Evolutionary conservation across 2,797 vertebrate species (phyloP).

Genomic region (Clarias platycephalus): DNA sequence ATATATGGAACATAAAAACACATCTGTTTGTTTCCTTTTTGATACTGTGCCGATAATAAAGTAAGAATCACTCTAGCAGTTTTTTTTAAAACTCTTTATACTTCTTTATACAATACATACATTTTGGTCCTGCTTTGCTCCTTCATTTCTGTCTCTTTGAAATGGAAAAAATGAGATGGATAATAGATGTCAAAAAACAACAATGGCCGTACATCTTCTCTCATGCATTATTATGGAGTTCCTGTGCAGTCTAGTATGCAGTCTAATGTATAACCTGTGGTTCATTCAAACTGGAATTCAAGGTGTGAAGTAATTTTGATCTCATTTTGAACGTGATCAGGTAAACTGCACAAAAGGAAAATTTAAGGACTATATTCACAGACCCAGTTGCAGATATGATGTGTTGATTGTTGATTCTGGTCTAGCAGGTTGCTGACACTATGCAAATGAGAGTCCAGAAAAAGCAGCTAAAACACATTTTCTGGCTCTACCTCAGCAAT

Average conservation of each 20-base stretch:
- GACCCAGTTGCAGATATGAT: not conserved
- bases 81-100: too few species aligned
- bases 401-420: constrained; percentile 20
- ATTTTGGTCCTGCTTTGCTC: not conserved
- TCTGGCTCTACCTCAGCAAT: not conserved
- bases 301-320: not conserved
- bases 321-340: not conserved
- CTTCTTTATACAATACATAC: not conserved
- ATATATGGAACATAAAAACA: not conserved
- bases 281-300: constrained; percentile 1
- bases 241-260: not conserved
- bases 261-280: not conserved
- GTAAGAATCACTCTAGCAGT: not conserved
- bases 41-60: not conserved
- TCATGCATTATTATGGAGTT: not conserved
- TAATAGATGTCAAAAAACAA: constrained; percentile 14
- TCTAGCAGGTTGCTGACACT: not conserved
- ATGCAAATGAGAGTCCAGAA: not conserved
- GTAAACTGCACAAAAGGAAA: not conserved
- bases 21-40: not conserved
- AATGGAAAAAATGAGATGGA: not conserved
- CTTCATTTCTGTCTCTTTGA: not conserved
- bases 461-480: not conserved
- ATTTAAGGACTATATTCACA: not conserved
- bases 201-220: not conserved